Conservation (phyloP, 2,113 vertebrate species). For the Cephalopterus ornatus region DNA sequence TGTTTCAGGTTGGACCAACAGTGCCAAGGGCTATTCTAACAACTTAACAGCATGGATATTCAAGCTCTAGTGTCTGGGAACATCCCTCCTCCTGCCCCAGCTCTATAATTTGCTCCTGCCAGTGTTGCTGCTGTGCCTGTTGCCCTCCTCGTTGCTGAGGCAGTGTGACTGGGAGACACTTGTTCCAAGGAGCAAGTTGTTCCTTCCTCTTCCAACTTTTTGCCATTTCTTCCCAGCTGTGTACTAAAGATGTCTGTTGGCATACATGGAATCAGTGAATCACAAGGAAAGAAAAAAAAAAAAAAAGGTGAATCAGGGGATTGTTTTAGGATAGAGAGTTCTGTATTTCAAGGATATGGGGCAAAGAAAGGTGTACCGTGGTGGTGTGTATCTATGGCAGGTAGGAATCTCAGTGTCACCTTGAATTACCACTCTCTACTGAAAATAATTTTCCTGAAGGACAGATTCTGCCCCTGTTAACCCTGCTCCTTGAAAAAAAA, state of each 20-base stretch:
- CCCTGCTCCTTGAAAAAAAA: background rate
- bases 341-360: background rate
- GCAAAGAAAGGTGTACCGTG: background rate
- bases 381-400: background rate
- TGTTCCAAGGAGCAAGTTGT: background rate
- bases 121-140: background rate
- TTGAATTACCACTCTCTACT: background rate
- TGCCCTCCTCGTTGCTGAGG: background rate
- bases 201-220: background rate
- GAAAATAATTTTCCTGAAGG: background rate
- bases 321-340: background rate
- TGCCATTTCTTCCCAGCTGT: background rate
- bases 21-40: constrained; percentile 3
- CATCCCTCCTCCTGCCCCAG: background rate
- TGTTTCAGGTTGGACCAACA: constrained; percentile 28
- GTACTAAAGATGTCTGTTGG: background rate
- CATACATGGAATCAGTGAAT: background rate
- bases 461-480: background rate
- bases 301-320: background rate
- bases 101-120: background rate
- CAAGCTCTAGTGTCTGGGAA: constrained; percentile 20
- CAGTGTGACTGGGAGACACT: background rate
- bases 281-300: background rate
- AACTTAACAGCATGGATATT: background rate
- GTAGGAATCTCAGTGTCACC: background rate